Conservation (phyloP, 2,113 vertebrate species). For the Vireo altiloquus region DNA sequence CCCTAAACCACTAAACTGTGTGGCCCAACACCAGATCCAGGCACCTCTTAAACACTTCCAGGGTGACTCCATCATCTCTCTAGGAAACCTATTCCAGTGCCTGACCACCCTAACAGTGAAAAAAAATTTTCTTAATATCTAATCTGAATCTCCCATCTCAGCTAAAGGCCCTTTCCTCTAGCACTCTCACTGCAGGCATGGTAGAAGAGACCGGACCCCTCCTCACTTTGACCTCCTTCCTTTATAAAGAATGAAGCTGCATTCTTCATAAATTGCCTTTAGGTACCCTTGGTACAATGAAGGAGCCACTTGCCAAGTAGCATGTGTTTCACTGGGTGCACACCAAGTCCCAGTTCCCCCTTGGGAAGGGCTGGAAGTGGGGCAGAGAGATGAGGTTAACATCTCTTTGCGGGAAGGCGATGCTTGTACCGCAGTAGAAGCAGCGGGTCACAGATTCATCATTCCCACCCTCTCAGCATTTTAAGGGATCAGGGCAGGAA, state of each 20-base stretch:
- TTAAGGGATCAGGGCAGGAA: not conserved
- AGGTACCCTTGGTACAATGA: accelerated
- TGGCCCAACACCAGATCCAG: not conserved
- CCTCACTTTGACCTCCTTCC: not conserved
- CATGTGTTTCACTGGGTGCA: not conserved
- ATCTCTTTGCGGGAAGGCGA: no score
- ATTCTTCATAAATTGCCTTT: not conserved
- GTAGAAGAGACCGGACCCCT: not conserved
- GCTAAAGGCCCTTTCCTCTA: not conserved
- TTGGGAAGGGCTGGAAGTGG: not conserved
- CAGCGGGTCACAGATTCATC: no score
- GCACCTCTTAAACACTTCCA: not conserved
- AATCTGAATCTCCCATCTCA: not conserved
- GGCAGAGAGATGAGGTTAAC: not conserved
- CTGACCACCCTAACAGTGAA: not conserved
- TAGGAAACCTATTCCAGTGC: not conserved
- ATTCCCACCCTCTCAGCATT: not conserved
- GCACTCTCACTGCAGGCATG: no score
- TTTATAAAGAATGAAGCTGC: not conserved
- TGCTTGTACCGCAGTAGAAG: accelerated
- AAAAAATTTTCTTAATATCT: not conserved
- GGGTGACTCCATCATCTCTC: not conserved
- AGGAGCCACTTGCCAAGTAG: not conserved
- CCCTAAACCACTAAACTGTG: not conserved
- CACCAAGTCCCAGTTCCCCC: not conserved